These are phyloP conservation scores for Lymantria monacha DNA, from an alignment of 2,888 invertebrate genomes.

Conservation along the genomic window DNA sequence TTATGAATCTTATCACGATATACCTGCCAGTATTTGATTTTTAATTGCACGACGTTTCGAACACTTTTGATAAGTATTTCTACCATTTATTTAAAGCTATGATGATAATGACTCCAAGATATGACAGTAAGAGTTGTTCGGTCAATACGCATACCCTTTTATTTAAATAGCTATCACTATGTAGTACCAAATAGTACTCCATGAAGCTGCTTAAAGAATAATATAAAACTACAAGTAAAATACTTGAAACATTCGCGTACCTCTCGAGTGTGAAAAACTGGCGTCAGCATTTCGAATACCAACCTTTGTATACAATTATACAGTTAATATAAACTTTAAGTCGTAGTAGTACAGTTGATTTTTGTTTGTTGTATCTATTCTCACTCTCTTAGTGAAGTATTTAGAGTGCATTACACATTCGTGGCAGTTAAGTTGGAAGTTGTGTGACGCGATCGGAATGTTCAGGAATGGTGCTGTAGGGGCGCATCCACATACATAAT, in stretches of 20 bases:
- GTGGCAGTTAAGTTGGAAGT: slow-evolving; percentile 47
- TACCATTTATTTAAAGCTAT: too few species aligned
- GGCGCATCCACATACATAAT: neutral
- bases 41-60: too few species aligned
- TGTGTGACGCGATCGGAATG: slow-evolving; percentile 45
- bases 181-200: too few species aligned
- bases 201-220: slow-evolving; percentile 23
- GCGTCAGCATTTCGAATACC: slow-evolving; percentile 33
- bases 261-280: slow-evolving; percentile 40
- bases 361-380: slow-evolving; percentile 7
- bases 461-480: slow-evolving; percentile 6
- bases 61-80: too few species aligned
- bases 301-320: slow-evolving; percentile 12
- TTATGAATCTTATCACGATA: too few species aligned
- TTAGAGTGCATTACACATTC: slow-evolving; percentile 56
- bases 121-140: too few species aligned
- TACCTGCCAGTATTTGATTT: too few species aligned
- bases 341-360: slow-evolving; percentile 12
- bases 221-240: slow-evolving; percentile 43
- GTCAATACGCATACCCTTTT: too few species aligned
- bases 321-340: slow-evolving; percentile 11
- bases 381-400: slow-evolving; percentile 22
- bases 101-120: too few species aligned
- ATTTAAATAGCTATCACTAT: too few species aligned
- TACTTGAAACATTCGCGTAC: slow-evolving; percentile 41